Conservation (phyloP, 1,140 invertebrate genomes). For the Drosophila malerkotliana region DNA sequence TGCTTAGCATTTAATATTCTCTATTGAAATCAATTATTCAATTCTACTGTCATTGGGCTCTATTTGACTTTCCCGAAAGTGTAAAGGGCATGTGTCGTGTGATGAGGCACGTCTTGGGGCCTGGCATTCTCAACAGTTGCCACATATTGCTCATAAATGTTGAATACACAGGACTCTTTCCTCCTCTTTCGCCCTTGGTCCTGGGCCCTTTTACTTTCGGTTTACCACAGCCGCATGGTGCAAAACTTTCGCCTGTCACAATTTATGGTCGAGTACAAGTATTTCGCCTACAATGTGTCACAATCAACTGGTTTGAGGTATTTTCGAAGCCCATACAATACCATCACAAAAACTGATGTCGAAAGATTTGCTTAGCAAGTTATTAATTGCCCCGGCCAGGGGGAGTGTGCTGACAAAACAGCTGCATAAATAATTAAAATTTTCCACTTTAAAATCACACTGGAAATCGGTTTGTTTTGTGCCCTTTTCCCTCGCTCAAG, state of each 20-base stretch:
- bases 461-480: conserved; percentile 63
- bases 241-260: conserved; percentile 67
- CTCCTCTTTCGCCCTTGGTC: neutral
- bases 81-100: conserved; percentile 1
- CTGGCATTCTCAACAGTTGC: conserved; percentile 71
- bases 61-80: neutral
- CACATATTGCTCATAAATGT: conserved; percentile 81
- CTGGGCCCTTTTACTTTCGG: conserved; percentile 19
- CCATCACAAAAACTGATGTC: neutral
- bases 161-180: conserved; percentile 32
- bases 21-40: neutral
- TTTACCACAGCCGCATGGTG: conserved; percentile 64
- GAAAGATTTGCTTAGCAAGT: conserved; percentile 54
- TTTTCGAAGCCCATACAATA: conserved; percentile 17
- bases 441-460: conserved; percentile 66
- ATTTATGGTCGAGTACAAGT: conserved; percentile 43
- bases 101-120: conserved; percentile 26
- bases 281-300: conserved; percentile 42
- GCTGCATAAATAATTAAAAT: conserved; percentile 77
- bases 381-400: conserved; percentile 59
- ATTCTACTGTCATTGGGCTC: neutral
- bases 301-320: conserved; percentile 64
- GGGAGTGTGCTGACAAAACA: conserved; percentile 51
- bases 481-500: conserved; percentile 14
- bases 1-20: too few relatives aligned